phyloP scores from a whole-genome alignment of 2,797 vertebrate genomes.

The Etheostoma nigrum region DNA sequence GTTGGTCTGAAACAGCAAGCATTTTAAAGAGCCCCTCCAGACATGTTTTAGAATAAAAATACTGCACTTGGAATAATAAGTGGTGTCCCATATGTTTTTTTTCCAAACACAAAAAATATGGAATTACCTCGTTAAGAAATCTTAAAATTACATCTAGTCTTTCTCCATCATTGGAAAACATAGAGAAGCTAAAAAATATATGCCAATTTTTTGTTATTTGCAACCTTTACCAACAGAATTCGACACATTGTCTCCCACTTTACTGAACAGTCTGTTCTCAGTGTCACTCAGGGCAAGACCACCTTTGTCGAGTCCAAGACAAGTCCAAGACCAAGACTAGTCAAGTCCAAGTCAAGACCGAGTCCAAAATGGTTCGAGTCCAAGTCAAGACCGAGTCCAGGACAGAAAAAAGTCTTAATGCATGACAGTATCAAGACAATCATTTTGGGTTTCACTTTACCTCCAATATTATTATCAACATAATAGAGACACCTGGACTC shows the following conservation, averaged over 20 bases:
- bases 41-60: conserved; percentile 1
- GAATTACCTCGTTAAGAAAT: neutral
- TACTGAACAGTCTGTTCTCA: neutral
- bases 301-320: too few relatives aligned
- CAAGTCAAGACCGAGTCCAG: too few relatives aligned
- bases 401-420: too few relatives aligned
- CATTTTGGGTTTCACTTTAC: too few relatives aligned
- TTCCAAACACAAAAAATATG: neutral
- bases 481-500: too few relatives aligned
- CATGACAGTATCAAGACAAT: too few relatives aligned
- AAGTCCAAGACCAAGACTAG: too few relatives aligned
- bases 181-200: neutral
- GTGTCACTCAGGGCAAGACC: too few relatives aligned
- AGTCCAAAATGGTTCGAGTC: too few relatives aligned
- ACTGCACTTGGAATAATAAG: neutral
- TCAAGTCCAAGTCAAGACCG: too few relatives aligned
- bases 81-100: conserved; percentile 4
- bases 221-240: neutral
- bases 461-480: too few relatives aligned
- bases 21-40: neutral
- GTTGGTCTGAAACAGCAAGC: too few relatives aligned
- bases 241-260: neutral
- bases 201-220: neutral
- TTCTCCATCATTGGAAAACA: neutral
- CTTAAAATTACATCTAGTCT: neutral